Conservation (phyloP, 2,888 invertebrate genomes). For the Dryococelus australis region DNA sequence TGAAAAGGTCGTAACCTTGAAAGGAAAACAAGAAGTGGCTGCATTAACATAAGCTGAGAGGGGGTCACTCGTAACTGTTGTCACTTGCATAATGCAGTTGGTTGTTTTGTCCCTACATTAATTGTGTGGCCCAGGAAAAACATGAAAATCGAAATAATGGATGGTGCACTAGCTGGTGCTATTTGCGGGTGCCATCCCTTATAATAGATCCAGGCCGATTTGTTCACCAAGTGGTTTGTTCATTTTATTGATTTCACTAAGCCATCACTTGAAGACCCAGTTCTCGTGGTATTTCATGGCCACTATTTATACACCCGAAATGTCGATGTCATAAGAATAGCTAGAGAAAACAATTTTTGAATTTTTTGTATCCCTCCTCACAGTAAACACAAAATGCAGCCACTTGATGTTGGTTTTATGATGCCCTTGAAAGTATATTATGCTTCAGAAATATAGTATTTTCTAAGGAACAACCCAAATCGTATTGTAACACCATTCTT, state of each 20-base stretch:
- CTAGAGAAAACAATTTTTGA: background rate
- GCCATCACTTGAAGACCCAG: background rate
- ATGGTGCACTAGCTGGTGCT: background rate
- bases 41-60: background rate
- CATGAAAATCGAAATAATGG: background rate
- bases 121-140: background rate
- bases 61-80: background rate
- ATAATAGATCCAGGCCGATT: background rate
- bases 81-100: conserved; percentile 4
- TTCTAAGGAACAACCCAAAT: too few relatives aligned
- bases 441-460: too few relatives aligned
- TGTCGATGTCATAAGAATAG: background rate
- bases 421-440: too few relatives aligned
- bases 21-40: conserved; percentile 8
- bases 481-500: too few relatives aligned
- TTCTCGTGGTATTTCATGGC: background rate
- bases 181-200: background rate
- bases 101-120: background rate
- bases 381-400: background rate
- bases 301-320: background rate
- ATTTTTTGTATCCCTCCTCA: background rate
- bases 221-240: background rate
- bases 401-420: background rate
- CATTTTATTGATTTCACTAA: background rate
- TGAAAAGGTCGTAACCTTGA: too few relatives aligned